Evolutionary conservation across 2,797 vertebrate genomes (phyloP).

Genomic region (Parauchenoglanis ngamensis): DNA sequence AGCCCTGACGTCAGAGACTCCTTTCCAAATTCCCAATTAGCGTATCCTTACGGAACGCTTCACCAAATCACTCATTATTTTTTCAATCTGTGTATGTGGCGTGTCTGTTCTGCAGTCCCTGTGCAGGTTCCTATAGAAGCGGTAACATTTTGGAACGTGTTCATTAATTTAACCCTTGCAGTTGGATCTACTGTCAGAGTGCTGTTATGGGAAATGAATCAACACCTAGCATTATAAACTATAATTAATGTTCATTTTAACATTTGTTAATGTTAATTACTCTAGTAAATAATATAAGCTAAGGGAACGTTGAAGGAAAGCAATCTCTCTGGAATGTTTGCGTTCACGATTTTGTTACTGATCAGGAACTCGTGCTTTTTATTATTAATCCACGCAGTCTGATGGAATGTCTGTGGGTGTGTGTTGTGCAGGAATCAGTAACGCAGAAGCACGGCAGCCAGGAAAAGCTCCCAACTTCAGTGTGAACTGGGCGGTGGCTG

Average conservation of each 20-base stretch:
- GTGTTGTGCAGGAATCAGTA: slow-evolving; percentile 86
- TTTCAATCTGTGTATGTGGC: not conserved
- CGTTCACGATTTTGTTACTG: not conserved
- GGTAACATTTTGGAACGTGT: not conserved
- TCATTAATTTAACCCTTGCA: not conserved
- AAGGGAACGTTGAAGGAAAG: not conserved
- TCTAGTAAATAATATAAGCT: not conserved
- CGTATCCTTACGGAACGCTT: not conserved
- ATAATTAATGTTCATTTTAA: not conserved
- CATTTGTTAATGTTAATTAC: not conserved
- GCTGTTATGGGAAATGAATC: not conserved
- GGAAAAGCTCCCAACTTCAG: slow-evolving; percentile 98
- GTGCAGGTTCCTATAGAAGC: not conserved
- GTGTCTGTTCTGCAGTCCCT: not conserved
- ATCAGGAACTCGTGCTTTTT: not conserved
- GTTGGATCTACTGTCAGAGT: not conserved
- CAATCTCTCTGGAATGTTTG: not conserved
- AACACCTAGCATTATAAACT: not conserved
- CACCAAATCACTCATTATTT: not conserved
- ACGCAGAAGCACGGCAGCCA: slow-evolving; percentile 92
- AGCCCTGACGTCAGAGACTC: no score
- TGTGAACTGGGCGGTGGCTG: slow-evolving; percentile 94
- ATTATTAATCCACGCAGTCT: not conserved
- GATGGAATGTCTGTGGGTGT: not conserved
- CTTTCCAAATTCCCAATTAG: not conserved